A percentile compares a stretch with the other conserved stretches of the same genome.
Conservation (phyloP, 2,888 invertebrate species). For the Caenorhabditis afra region DNA sequence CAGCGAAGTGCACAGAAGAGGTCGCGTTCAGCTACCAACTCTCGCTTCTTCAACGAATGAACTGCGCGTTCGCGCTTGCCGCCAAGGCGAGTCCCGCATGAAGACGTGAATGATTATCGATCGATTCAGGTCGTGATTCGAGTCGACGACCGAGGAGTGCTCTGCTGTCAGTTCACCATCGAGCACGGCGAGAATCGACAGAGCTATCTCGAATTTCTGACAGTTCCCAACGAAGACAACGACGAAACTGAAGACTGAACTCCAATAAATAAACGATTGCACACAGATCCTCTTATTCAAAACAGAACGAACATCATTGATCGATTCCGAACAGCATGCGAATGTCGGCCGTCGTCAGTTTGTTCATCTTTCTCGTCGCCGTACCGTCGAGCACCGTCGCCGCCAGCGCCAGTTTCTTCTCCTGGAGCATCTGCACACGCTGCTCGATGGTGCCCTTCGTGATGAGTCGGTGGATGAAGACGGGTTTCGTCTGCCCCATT, state of each 20-base stretch:
- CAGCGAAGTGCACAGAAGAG: conserved; percentile 34
- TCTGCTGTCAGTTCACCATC: conserved; percentile 60
- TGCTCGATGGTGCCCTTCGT: conserved; percentile 92
- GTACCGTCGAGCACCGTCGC: conserved; percentile 76
- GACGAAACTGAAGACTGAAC: conserved; percentile 9
- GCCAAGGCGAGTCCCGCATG: conserved; percentile 19
- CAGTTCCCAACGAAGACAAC: conserved; percentile 38
- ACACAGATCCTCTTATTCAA: no score
- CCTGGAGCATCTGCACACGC: conserved; percentile 88
- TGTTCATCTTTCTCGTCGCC: conserved; percentile 71
- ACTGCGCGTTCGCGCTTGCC: conserved; percentile 22
- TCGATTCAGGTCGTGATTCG: conserved; percentile 55
- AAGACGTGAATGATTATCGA: no score
- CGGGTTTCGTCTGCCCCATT: conserved; percentile 90
- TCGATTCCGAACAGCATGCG: conserved; percentile 73
- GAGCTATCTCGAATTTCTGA: conserved; percentile 62
- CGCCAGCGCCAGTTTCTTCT: conserved; percentile 88
- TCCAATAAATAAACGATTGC: conserved; percentile 9
- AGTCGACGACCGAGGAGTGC: conserved; percentile 60
- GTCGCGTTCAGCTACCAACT: conserved; percentile 33
- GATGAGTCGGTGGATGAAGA: conserved; percentile 90
- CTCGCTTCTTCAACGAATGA: conserved; percentile 53
- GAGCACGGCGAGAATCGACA: conserved; percentile 52
- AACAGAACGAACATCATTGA: no score
- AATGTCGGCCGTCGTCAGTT: conserved; percentile 75